Percentiles rank a stretch among this genome's conserved stretches.
phyloP scores from a whole-genome alignment of 2,888 invertebrate species.

The Lingula anatina region DNA sequence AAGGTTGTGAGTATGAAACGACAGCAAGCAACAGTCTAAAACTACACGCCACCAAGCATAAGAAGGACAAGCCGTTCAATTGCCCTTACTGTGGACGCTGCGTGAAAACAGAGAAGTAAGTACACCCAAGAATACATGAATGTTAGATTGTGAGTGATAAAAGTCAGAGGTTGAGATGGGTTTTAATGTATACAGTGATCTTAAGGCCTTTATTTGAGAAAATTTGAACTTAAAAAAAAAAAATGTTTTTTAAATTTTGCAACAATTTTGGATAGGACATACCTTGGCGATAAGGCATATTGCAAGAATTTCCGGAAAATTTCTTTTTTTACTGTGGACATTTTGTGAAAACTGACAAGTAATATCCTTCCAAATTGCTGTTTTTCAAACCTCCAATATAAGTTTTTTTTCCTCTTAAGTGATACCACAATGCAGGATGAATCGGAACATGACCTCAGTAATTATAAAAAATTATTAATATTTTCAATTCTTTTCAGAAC shows the following conservation, averaged over 20 bases:
- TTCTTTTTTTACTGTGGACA: background rate
- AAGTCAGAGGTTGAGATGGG: background rate
- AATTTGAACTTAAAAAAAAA: too few relatives aligned
- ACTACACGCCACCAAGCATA: constrained; percentile 19
- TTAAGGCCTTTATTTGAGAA: too few relatives aligned
- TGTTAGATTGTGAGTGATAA: background rate
- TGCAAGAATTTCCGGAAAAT: background rate
- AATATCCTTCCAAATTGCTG: too few relatives aligned
- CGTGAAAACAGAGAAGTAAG: constrained; percentile 25
- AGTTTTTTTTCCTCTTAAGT: too few relatives aligned
- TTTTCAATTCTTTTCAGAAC: constrained; percentile 15
- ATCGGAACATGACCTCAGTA: too few relatives aligned
- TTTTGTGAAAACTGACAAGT: background rate
- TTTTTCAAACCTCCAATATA: too few relatives aligned
- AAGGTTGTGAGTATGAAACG: constrained; percentile 21
- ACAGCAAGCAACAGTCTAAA: constrained; percentile 13
- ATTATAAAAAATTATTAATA: too few relatives aligned
- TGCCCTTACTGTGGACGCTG: constrained; percentile 21
- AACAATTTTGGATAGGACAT: too few relatives aligned
- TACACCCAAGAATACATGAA: background rate
- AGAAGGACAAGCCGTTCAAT: constrained; percentile 16
- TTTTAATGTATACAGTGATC: background rate
- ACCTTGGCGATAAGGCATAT: background rate
- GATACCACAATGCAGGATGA: too few relatives aligned
- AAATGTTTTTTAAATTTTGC: too few relatives aligned